Conservation (phyloP, 2,113 vertebrate genomes). For the Rhinoderma darwinii region DNA sequence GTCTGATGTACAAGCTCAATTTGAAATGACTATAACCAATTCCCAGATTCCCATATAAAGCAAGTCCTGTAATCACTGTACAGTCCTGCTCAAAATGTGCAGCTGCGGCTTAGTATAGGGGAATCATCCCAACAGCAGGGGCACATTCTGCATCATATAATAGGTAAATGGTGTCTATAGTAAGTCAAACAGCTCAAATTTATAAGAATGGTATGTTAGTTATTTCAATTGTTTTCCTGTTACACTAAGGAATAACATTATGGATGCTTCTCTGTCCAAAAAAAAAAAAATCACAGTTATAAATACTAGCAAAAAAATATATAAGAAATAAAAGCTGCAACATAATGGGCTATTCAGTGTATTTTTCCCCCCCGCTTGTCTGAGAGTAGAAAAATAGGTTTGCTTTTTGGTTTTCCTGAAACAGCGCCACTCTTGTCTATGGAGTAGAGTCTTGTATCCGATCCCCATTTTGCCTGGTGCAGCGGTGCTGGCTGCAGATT, state of each 20-base stretch:
- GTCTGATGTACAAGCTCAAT: background rate
- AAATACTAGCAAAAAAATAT: too few species aligned
- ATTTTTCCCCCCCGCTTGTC: background rate
- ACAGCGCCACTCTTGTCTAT: too few species aligned
- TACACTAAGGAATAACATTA: too few species aligned
- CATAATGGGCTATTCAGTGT: too few species aligned
- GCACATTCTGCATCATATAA: background rate
- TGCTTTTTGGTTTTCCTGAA: too few species aligned
- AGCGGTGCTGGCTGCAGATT: too few species aligned
- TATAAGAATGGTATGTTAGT: background rate
- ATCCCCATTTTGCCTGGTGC: too few species aligned
- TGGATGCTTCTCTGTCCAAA: too few species aligned
- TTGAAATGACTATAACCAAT: background rate
- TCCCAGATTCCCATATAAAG: conserved; percentile 11
- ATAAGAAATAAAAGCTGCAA: too few species aligned
- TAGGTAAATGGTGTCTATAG: background rate
- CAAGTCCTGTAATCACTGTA: background rate
- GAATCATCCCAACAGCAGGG: background rate
- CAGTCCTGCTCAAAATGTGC: background rate
- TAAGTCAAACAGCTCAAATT: background rate
- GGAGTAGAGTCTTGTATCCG: too few species aligned
- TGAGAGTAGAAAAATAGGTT: too few species aligned
- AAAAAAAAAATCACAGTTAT: too few species aligned
- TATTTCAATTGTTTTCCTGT: background rate
- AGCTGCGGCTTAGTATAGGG: background rate